Evolutionary conservation across 2,888 invertebrate genomes (phyloP).

Genomic region (Esperia sulphurella): DNA sequence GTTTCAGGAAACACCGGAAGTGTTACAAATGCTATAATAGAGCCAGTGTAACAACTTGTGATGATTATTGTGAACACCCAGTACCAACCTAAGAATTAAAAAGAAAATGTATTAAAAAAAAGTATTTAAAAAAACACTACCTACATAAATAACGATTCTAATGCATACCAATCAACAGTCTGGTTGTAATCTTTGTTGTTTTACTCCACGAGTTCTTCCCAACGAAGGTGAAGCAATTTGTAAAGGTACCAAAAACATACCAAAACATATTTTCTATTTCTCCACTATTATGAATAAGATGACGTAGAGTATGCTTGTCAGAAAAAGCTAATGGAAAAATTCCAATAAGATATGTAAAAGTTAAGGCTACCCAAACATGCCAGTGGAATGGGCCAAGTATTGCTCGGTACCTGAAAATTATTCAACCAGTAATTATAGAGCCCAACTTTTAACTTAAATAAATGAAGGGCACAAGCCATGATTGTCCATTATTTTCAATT

Average conservation of each 20-base stretch:
- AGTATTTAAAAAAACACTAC: no score
- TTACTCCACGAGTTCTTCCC: slow-evolving; percentile 86
- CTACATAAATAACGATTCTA: no score
- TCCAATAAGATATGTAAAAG: slow-evolving; percentile 84
- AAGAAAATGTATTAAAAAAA: background rate
- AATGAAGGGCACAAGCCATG: no score
- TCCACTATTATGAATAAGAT: slow-evolving; percentile 83
- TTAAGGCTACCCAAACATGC: slow-evolving; percentile 88
- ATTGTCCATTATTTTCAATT: no score
- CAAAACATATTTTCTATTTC: slow-evolving; percentile 92
- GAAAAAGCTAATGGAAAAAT: slow-evolving; percentile 88
- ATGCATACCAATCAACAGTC: slow-evolving; percentile 83
- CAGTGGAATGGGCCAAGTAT: slow-evolving; percentile 91
- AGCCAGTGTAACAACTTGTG: slow-evolving; percentile 90
- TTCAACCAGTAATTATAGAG: background rate
- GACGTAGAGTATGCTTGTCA: slow-evolving; percentile 82
- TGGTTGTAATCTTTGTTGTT: slow-evolving; percentile 83
- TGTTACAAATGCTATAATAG: slow-evolving; percentile 91
- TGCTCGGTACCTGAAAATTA: slow-evolving; percentile 83
- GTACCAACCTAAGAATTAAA: slow-evolving; percentile 80
- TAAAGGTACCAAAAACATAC: slow-evolving; percentile 92
- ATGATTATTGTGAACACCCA: slow-evolving; percentile 93
- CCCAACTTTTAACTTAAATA: no score
- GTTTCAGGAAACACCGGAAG: slow-evolving; percentile 87
- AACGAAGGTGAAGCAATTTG: slow-evolving; percentile 86